Conservation (phyloP, 2,113 vertebrate species). For the Oriolus oriolus region DNA sequence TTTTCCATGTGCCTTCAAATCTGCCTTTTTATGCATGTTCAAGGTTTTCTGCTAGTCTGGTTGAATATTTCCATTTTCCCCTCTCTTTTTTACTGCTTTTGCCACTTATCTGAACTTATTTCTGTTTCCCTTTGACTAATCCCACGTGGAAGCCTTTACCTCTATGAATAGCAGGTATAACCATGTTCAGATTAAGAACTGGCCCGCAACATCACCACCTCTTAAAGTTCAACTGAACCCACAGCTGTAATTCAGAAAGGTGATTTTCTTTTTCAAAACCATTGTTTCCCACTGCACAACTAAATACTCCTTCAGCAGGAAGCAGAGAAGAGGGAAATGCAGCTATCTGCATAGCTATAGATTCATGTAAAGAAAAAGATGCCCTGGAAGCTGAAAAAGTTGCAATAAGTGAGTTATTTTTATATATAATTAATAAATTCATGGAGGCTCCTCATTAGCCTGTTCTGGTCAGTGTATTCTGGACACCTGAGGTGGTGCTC, state of each 20-base stretch:
- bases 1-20: background rate
- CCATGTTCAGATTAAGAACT: background rate
- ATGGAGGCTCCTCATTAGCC: background rate
- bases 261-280: background rate
- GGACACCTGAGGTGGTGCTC: background rate
- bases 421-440: background rate
- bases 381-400: background rate
- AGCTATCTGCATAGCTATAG: background rate
- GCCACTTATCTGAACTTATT: background rate
- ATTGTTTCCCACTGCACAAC: background rate
- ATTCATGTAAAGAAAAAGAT: background rate
- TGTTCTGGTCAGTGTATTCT: accelerated
- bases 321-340: background rate
- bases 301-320: background rate
- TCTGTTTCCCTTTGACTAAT: background rate
- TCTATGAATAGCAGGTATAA: background rate
- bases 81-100: background rate
- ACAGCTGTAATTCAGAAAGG: background rate
- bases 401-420: background rate
- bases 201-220: background rate
- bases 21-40: background rate
- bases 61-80: background rate
- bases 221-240: background rate
- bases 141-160: background rate
- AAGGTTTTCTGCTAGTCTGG: background rate